A percentile compares a stretch with the other conserved stretches of the same genome.
Evolutionary conservation across 1,140 invertebrate species (phyloP).

Genomic region (Centruroides vittatus): DNA sequence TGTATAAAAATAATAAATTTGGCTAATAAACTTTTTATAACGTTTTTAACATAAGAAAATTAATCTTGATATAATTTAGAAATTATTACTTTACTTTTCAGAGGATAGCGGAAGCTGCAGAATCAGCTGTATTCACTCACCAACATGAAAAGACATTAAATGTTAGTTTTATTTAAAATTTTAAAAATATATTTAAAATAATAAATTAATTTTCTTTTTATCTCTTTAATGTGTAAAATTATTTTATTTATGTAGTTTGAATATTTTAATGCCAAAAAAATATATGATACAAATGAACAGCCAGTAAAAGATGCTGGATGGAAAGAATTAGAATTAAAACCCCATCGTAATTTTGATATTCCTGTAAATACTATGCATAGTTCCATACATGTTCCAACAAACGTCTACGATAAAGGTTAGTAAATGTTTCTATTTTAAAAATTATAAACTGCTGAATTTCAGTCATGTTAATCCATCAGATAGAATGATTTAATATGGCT

Average conservation of each 20-base stretch:
- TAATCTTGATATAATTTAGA: no score
- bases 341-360: constrained; percentile 65
- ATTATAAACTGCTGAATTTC: no score
- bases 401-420: constrained; percentile 78
- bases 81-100: neutral
- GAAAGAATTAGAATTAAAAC: constrained; percentile 38
- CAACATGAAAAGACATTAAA: constrained; percentile 2
- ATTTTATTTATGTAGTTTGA: constrained; percentile 4
- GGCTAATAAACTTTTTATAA: no score
- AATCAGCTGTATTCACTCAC: constrained; percentile 6
- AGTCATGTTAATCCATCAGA: neutral
- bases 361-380: constrained; percentile 66
- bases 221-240: neutral
- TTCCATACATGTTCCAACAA: constrained; percentile 85
- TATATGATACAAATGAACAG: constrained; percentile 1
- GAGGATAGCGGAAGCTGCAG: constrained; percentile 10
- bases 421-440: constrained; percentile 1
- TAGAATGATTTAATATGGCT: neutral
- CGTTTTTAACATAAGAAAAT: no score
- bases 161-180: neutral
- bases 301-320: constrained; percentile 1
- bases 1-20: no score
- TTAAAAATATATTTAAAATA: neutral
- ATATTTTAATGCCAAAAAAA: constrained; percentile 8
- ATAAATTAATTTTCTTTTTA: no score